Conservation (phyloP, 1,140 invertebrate species). For the Pseudomyrmex gracilis region DNA sequence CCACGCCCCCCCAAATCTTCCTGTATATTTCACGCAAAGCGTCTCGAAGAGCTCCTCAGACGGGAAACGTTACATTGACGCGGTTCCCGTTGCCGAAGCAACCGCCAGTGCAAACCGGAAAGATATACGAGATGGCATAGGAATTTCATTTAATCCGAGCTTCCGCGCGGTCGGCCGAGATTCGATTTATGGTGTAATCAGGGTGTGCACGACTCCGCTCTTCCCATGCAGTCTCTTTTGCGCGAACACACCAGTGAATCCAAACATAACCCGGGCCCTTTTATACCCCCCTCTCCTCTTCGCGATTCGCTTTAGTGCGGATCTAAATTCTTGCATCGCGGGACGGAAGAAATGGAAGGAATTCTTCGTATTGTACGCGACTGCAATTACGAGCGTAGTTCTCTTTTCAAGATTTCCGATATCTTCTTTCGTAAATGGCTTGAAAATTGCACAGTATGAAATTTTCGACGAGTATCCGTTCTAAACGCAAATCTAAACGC, state of each 20-base stretch:
- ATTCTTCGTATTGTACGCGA: conserved; percentile 62
- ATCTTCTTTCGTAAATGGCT: conserved; percentile 38
- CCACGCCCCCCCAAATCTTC: conserved; percentile 54
- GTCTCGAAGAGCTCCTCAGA: conserved; percentile 53
- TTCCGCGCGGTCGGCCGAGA: conserved; percentile 81
- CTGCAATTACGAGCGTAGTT: conserved; percentile 48
- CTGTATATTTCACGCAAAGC: conserved; percentile 47
- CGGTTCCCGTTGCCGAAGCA: conserved; percentile 76
- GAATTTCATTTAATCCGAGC: conserved; percentile 84
- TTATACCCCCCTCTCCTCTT: conserved; percentile 26
- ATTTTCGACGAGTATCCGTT: background rate
- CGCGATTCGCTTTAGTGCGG: conserved; percentile 24
- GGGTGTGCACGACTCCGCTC: conserved; percentile 75
- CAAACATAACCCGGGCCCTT: conserved; percentile 60
- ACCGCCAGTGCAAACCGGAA: conserved; percentile 78
- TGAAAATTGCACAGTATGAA: conserved; percentile 6
- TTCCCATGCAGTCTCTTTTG: conserved; percentile 59
- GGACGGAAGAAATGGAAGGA: conserved; percentile 47
- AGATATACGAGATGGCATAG: conserved; percentile 83
- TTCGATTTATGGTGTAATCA: conserved; percentile 84
- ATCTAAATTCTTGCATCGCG: conserved; percentile 55
- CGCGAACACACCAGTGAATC: conserved; percentile 41
- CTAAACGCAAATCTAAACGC: background rate
- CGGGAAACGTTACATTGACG: conserved; percentile 64
- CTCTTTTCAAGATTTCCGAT: conserved; percentile 30